These are phyloP conservation scores for Psilopsiagon aurifrons DNA, from an alignment of 2,113 vertebrate genomes.

Conservation along the genomic window DNA sequence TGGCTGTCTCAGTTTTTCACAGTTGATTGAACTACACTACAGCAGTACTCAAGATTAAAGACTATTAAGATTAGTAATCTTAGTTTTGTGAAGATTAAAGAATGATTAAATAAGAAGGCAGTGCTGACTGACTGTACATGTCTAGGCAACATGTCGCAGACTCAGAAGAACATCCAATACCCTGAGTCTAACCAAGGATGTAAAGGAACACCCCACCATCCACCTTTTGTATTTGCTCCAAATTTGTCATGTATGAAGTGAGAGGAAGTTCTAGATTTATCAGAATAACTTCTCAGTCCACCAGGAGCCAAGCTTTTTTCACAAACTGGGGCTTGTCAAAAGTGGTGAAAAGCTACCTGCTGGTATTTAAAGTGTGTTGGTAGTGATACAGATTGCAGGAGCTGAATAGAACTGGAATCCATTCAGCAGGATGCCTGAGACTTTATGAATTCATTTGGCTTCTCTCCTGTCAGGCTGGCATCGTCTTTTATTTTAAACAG, in stretches of 20 bases:
- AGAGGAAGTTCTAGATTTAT: neutral
- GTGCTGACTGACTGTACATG: neutral
- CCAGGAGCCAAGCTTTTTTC: neutral
- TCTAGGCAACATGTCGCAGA: neutral
- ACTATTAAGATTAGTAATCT: neutral
- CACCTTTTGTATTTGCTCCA: neutral
- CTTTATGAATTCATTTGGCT: neutral
- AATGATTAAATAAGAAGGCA: neutral
- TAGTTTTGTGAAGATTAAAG: neutral
- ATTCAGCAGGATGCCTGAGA: neutral
- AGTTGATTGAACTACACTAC: neutral
- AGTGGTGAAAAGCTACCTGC: neutral
- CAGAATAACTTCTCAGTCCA: neutral
- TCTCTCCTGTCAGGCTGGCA: neutral
- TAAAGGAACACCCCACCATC: neutral
- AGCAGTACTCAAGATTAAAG: neutral
- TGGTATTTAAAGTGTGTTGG: neutral
- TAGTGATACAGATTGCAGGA: neutral
- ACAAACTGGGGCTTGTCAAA: neutral
- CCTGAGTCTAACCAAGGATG: neutral
- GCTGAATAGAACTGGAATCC: neutral
- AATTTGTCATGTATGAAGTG: neutral
- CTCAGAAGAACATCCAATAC: neutral
- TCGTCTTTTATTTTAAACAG: conserved; percentile 16
- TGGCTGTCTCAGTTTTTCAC: neutral